Evolutionary conservation across 1,140 invertebrate species (phyloP), one percentile per base, ranked within the genome.

Genomic region (Drosophila nasuta): DNA sequence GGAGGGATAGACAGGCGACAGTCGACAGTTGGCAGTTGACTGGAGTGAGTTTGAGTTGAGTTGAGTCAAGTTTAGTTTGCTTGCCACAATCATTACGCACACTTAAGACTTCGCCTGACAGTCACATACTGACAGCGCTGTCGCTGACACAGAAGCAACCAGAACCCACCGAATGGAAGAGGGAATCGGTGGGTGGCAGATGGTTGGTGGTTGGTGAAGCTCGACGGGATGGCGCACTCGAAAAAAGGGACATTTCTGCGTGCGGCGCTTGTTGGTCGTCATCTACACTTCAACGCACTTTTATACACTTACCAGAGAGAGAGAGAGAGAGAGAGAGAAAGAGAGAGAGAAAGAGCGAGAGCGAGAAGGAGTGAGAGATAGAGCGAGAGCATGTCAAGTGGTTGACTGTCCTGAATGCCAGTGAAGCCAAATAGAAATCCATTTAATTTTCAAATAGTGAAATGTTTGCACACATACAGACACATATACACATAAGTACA

Each of bases 361-460:
- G 20, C 20, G 20, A 38, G 6, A 33, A 7, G 5, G 30, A 60
- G 17, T 28, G 13, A 43, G 20, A 46, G 46, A 60, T 13, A 38
- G 25, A 43, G 25, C 20, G 46, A 41, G 35, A 81, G 72, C 72
- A 70, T 70, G 58, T 86, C 82, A 87, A 86, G 82, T 87, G 70
- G 65, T 67, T 46, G 70, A 57, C 78, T 75, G 62, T 6, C 66
- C 52, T 56, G 63, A 62, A 60, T 62, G 64, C 54, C 78, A 73
- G 62, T 28, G 51, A 78, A 75, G 65, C 80, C 79, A 90, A 90
- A 89, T 86, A 89, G 86, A 89, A 89, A 89, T 85, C 81, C 86
- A 90, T 90, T 90, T 91, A 91, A 90, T 90, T 90, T 90, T 86
- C 82, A 86, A 82, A 75, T 80, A 77, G 79, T 69, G 62, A 62